Base-by-base conservation (phyloP, 2,797 vertebrate species). In the Lepilemur ruficaudatus region DNA sequence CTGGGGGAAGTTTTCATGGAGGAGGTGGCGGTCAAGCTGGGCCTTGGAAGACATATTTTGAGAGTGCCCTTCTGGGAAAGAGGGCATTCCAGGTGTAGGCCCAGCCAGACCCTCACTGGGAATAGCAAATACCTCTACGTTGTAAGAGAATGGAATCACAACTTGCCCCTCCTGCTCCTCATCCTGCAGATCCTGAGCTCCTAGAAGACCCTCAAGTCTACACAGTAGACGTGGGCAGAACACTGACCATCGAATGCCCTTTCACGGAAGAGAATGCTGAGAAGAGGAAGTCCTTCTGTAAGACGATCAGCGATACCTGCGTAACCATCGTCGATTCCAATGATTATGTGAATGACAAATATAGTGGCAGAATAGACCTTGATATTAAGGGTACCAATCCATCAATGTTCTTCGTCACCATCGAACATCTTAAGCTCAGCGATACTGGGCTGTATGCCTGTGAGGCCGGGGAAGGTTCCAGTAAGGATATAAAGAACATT, bases 381-480 rank as follows among this genome's bases (percentile, higher is more conserved):
- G 13, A 0, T 6, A 25, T 78, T 0, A 5, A 5, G 10, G 0
- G 5, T 0, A 0, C 8, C 1, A 0, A 0, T 0, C 11, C 5
- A 18, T 41, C 38, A 17, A 1, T 6, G 0, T 98, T 99, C 95
- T 93, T 0, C 0, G 0, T 99, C 18, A 23, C 4, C 2, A 92
- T 99, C 13, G 94, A 83, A 0, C 95, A 82, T 10, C 35, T 98
- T 38, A 76, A 0, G 57, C 95, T 55, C 80, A 76, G 85, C 0
- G 99, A 99, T 38, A 0, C 97, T 0, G 98, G 98, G 3, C 1
- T 75, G 11, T 99, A 98, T 32, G 1, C 96, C 1, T 99, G 99
- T 2, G 95, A 98, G 55, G 65, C 18, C 0, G 98, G 98, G 3
- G 0, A 63, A 0, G 28, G 0, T 25, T 0, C 55, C 32, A 32